Evolutionary conservation across 1,140 invertebrate genomes (phyloP), one percentile per base, ranked within the genome.

Genomic region (Cherax destructor): DNA sequence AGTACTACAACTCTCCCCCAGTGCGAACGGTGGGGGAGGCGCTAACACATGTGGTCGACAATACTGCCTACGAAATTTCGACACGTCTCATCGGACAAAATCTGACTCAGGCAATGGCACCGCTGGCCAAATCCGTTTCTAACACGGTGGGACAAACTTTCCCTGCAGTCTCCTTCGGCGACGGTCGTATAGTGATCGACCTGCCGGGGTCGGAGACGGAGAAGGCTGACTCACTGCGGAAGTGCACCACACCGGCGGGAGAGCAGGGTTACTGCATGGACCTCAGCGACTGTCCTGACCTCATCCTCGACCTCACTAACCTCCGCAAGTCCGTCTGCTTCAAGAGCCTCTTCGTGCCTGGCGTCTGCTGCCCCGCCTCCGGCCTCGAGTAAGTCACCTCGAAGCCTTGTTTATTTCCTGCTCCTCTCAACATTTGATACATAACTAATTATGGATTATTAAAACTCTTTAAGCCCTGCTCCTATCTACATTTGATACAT

Each of bases 281-380:
- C 94, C 95, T 99, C 11, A 97, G 97, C 93, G 97, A 97, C 92
- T 99, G 98, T 94, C 97, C 98, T 0, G 97, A 98, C 92, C 94
- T 99, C 16, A 95, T 99, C 1, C 94, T 99, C 10, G 97, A 99
- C 94, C 95, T 98, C 16, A 96, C 96, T 11, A 97, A 96, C 94
- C 95, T 99, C 0, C 95, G 98, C 65, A 97, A 98, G 93, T 98
- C 97, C 0, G 95, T 99, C 10, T 99, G 98, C 94, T 99, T 99
- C 94, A 98, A 98, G 94, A 97, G 97, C 92, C 95, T 98, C 1
- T 98, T 98, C 93, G 97, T 98, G 4, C 98, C 98, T 3, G 98
- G 98, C 24, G 97, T 98, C 3, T 99, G 98, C 94, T 98, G 98
- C 95, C 98, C 98, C 0, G 7, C 94, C 94, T 11, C 94, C 93